Conservation (phyloP, 2,113 vertebrate genomes). For the Origma solitaria region DNA sequence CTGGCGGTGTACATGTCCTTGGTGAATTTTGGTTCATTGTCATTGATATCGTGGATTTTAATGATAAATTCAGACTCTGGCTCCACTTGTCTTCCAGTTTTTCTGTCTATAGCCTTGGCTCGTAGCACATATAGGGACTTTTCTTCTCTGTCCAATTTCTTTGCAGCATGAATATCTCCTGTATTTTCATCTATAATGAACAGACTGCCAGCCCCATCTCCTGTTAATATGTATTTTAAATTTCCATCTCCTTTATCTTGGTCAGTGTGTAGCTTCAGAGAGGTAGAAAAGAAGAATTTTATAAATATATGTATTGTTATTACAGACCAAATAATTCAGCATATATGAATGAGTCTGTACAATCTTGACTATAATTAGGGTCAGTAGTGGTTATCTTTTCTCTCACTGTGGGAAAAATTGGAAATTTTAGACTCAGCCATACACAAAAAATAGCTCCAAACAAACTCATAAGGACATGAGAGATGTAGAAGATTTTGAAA, state of each 20-base stretch:
- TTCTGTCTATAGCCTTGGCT: constrained; percentile 90
- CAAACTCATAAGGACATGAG: background rate
- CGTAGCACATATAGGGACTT: constrained; percentile 88
- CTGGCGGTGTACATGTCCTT: constrained; percentile 87
- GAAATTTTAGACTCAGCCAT: background rate
- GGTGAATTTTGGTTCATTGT: constrained; percentile 93
- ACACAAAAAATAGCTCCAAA: background rate
- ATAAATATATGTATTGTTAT: constrained; percentile 63
- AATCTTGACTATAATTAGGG: background rate
- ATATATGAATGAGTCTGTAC: constrained; percentile 2
- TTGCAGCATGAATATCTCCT: constrained; percentile 95
- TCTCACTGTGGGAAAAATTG: background rate
- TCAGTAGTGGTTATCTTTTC: constrained; percentile 9
- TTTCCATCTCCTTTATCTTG: constrained; percentile 93
- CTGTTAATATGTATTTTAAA: constrained; percentile 92
- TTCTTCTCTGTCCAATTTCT: constrained; percentile 95
- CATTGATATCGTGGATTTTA: constrained; percentile 98
- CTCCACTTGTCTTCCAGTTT: constrained; percentile 88
- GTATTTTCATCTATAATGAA: constrained; percentile 97
- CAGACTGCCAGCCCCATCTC: constrained; percentile 91
- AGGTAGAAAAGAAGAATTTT: constrained; percentile 65
- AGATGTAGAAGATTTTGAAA: background rate
- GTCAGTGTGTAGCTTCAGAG: constrained; percentile 91
- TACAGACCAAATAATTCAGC: constrained; percentile 28
- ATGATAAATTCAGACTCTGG: constrained; percentile 96